Conservation (phyloP, 1,140 invertebrate genomes). For the Diabrotica undecimpunctata region DNA sequence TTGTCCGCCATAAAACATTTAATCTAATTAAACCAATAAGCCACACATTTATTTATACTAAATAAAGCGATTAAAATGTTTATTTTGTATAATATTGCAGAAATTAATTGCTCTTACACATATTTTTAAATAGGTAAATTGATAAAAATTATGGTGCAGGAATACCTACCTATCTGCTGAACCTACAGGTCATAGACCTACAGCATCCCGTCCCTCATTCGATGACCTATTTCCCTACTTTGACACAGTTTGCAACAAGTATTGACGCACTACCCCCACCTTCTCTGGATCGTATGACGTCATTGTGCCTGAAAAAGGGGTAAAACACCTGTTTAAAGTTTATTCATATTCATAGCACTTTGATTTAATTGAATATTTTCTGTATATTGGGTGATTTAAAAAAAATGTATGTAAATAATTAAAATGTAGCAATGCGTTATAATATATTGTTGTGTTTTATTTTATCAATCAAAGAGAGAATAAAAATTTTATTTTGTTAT, state of each 20-base stretch:
- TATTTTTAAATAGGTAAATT: neutral
- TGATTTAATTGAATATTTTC: no score
- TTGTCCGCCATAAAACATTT: no score
- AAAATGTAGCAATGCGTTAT: no score
- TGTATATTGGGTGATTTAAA: no score
- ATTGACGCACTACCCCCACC: slow-evolving; percentile 39
- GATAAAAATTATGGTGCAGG: slow-evolving; percentile 21
- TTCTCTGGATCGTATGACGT: slow-evolving; percentile 25
- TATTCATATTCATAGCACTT: neutral
- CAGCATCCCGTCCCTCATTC: slow-evolving; percentile 32
- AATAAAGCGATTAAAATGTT: no score
- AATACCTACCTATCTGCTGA: neutral
- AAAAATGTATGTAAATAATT: no score
- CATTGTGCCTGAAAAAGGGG: slow-evolving; percentile 20
- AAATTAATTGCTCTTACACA: neutral
- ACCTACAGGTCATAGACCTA: slow-evolving; percentile 40
- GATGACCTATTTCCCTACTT: slow-evolving; percentile 34
- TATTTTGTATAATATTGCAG: no score
- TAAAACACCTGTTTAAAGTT: slow-evolving; percentile 11
- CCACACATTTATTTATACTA: no score
- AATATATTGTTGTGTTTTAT: no score
- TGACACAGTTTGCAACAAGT: slow-evolving; percentile 47
- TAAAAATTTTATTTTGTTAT: no score
- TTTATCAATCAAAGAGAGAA: no score
- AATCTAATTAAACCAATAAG: no score